Percentiles rank a stretch among this genome's conserved stretches.
phyloP scores from a whole-genome alignment of 2,888 invertebrate genomes.

The Caenorhabditis uteleia region DNA sequence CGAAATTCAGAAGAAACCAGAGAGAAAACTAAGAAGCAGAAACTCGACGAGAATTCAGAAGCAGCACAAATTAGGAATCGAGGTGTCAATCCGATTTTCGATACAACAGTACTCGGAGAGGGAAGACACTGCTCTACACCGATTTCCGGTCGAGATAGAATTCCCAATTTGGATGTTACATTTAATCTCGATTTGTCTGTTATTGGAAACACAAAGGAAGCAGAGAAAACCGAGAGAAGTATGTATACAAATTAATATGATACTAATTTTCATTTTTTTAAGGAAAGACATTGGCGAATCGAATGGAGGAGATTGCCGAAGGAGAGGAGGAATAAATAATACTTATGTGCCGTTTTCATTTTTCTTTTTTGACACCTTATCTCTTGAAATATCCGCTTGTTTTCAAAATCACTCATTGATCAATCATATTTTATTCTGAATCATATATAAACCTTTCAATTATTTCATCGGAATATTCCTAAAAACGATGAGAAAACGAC shows the following conservation, averaged over 20 bases:
- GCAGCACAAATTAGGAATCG: neutral
- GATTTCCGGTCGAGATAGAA: conserved; percentile 1
- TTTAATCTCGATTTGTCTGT: conserved; percentile 19
- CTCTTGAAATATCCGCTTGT: no score
- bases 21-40: neutral
- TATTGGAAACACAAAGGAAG: conserved; percentile 14
- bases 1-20: neutral
- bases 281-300: neutral
- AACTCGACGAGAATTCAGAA: conserved; percentile 6
- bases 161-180: conserved; percentile 10
- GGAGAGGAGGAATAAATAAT: no score
- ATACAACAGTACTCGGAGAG: conserved; percentile 5
- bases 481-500: no score
- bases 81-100: no score
- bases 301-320: conserved; percentile 4
- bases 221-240: conserved; percentile 17
- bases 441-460: no score
- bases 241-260: neutral
- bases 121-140: conserved; percentile 33
- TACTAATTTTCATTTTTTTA: neutral
- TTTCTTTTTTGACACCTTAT: no score
- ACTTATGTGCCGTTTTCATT: no score
- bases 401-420: no score
- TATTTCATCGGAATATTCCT: no score
- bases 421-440: no score